Evolutionary conservation across 2,888 invertebrate genomes (phyloP).

Genomic region (Ptychoptera albimana): DNA sequence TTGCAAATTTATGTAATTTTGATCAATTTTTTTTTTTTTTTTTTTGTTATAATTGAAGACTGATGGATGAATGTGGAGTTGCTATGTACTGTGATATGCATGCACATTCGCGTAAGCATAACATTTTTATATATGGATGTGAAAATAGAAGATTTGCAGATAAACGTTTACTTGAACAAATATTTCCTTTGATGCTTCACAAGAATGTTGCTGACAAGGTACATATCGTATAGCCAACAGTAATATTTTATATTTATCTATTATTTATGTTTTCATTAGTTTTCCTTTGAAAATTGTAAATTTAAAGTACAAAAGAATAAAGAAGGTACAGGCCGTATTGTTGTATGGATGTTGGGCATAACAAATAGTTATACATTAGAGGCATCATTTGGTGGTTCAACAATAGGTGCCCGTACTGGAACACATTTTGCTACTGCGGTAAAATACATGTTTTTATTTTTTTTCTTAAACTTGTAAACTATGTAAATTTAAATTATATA

Average conservation of each 20-base stretch:
- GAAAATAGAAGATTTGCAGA: slow-evolving; percentile 67
- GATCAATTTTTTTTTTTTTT: neutral
- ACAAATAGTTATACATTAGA: slow-evolving; percentile 91
- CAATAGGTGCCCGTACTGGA: slow-evolving; percentile 60
- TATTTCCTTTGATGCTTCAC: slow-evolving; percentile 87
- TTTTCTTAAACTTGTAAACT: no score
- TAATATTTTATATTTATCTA: neutral
- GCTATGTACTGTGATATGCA: slow-evolving; percentile 87
- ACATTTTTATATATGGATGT: slow-evolving; percentile 93
- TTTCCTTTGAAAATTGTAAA: slow-evolving; percentile 87
- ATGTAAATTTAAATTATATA: slow-evolving; percentile 4
- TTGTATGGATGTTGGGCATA: slow-evolving; percentile 90
- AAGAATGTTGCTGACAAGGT: slow-evolving; percentile 85
- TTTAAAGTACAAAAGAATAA: slow-evolving; percentile 86
- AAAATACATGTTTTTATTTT: slow-evolving; percentile 7
- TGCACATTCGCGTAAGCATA: slow-evolving; percentile 88
- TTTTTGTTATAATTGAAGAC: slow-evolving; percentile 31
- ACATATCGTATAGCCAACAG: slow-evolving; percentile 2
- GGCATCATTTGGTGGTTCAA: slow-evolving; percentile 85
- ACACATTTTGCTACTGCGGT: slow-evolving; percentile 65
- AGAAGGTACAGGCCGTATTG: slow-evolving; percentile 88
- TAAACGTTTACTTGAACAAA: slow-evolving; percentile 72
- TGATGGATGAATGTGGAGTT: slow-evolving; percentile 79
- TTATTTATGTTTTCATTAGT: slow-evolving; percentile 35
- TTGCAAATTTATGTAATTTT: neutral